A percentile compares a stretch with the other conserved stretches of the same genome.
phyloP scores from a whole-genome alignment of 2,113 vertebrate species.

The Phaethon lepturus region DNA sequence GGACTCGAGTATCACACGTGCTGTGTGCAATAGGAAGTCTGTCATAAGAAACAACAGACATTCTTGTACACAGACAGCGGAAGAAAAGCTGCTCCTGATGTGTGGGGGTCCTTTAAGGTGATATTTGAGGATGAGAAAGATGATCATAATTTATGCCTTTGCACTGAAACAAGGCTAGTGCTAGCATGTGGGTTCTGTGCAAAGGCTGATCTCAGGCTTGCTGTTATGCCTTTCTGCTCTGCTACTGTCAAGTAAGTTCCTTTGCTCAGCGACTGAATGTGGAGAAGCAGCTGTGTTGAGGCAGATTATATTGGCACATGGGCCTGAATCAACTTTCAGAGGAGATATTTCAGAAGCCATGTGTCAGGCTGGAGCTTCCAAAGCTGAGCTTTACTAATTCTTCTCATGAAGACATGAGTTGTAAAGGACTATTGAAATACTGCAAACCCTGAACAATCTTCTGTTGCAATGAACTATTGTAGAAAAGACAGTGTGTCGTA shows the following conservation, averaged over 20 bases:
- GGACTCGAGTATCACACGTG: rapidly evolving
- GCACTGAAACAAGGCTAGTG: not conserved
- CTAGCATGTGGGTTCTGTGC: not conserved
- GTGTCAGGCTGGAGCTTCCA: not conserved
- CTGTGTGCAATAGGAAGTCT: not conserved
- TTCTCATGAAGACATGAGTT: not conserved
- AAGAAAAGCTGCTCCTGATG: not conserved
- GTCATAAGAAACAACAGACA: not conserved
- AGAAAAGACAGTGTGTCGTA: not conserved
- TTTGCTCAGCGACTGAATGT: not conserved
- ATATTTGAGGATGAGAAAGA: not conserved
- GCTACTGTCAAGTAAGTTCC: not conserved
- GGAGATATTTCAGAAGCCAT: not conserved
- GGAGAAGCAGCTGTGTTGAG: not conserved
- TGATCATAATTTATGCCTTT: not conserved
- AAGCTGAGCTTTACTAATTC: not conserved
- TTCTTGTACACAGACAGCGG: not conserved
- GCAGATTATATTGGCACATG: not conserved
- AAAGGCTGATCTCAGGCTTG: not conserved
- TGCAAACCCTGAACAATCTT: not conserved
- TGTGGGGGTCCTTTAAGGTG: not conserved
- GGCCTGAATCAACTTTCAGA: not conserved
- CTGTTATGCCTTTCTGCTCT: not conserved
- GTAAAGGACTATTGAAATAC: not conserved
- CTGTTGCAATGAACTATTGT: not conserved